phyloP scores from a whole-genome alignment of 2,797 vertebrate genomes.

The Melopsittacus undulatus region DNA sequence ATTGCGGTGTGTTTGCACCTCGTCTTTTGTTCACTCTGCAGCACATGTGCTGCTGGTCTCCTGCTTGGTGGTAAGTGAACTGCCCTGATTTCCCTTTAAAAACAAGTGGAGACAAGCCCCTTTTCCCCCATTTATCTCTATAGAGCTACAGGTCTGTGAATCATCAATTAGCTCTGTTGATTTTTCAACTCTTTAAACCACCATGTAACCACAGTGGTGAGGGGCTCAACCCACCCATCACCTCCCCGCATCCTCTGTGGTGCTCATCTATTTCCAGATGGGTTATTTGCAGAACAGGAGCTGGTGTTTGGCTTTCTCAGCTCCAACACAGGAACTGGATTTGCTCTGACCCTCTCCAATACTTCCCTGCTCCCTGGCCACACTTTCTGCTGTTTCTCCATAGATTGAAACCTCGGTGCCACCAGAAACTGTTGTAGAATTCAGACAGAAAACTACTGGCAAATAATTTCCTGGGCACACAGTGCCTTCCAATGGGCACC shows the following conservation, averaged over 20 bases:
- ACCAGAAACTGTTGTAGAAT: not conserved
- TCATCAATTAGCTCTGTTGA: slow-evolving; percentile 47
- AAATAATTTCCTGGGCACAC: not conserved
- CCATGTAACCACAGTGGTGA: not conserved
- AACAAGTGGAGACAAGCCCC: not conserved
- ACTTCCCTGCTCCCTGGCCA: not conserved
- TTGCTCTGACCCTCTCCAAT: not conserved
- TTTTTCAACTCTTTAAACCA: not conserved
- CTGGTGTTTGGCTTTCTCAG: not conserved
- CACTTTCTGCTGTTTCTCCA: not conserved
- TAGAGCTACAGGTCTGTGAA: not conserved
- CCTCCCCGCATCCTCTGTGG: not conserved
- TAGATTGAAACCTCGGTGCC: not conserved
- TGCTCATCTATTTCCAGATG: not conserved
- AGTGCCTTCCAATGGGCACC: not conserved
- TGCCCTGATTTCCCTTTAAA: not conserved
- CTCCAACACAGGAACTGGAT: not conserved
- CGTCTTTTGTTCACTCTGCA: slow-evolving; percentile 19
- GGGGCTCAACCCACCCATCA: slow-evolving; percentile 13
- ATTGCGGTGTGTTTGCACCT: not conserved
- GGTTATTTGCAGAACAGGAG: not conserved
- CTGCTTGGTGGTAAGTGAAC: not conserved
- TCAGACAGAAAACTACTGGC: not conserved
- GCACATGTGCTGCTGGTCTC: not conserved
- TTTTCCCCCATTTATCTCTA: not conserved